Base-by-base conservation (phyloP, 2,888 invertebrate species). In the Deilephila porcellus region DNA sequence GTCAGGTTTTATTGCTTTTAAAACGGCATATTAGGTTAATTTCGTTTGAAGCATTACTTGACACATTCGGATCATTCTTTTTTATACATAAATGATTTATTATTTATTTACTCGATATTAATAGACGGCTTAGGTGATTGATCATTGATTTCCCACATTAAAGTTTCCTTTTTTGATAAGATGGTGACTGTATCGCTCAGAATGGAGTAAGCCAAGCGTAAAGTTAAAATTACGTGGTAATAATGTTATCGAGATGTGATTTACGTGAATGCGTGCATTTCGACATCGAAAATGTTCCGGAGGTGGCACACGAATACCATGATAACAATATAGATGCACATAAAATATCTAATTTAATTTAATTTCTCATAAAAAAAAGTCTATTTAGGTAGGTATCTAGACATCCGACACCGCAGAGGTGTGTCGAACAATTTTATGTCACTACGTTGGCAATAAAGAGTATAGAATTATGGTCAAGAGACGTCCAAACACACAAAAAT, bases 381-480 rank as follows among this genome's bases (percentile, higher is more conserved):
- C 60, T 70, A 83, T 86, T 87, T 82, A 75, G 72, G 77, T 78
- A 80, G 78, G 77, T 84, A 86, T 88, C 83, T 78, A 86, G 85
- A 85, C 79, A 88, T 83, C 83, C 81, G 88, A 90, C 81, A 89
- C 85, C 82, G 77, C 74, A 75, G 80, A 86, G 82, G 85, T 83
- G 81, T 81, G 83, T 80, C 82, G 77, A 86, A 86, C 86, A 90
- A 87, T 78, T 93, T 93, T 93, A 92, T 90, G 89, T 85, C 80
- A 76, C 76, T 82, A 80, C 79, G 80, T 79, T 67, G 81, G 79
- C 84, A 86, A 92, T 94, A 94, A 93, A 93, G 77, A 86, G 76
- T 80, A 83, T 80, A 80, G 82, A 92, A 82, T 90, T 91, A 93
- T 89, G 80, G 83, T 77, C 85, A 76, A 82, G 77, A 77, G 84